phyloP scores from a whole-genome alignment of 2,888 invertebrate species.

The Drosophila eohydei region DNA sequence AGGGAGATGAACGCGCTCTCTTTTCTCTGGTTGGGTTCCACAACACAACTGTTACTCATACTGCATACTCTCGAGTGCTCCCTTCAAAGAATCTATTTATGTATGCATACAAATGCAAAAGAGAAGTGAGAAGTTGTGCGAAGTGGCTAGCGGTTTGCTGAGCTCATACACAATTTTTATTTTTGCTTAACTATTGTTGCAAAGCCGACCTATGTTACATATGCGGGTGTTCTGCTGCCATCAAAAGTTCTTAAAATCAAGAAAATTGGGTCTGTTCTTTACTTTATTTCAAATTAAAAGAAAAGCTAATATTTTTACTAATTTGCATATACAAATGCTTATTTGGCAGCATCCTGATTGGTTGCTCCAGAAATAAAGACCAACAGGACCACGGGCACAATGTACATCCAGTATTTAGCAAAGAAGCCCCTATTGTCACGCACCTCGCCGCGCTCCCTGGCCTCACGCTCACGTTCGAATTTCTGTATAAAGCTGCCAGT shows the following conservation, averaged over 20 bases:
- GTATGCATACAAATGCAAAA: no score
- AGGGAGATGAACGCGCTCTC: background rate
- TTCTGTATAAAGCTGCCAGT: slow-evolving; percentile 98
- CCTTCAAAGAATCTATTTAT: background rate
- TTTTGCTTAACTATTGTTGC: no score
- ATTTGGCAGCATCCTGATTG: slow-evolving; percentile 89
- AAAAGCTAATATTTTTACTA: slow-evolving; percentile 20
- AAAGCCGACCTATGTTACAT: no score
- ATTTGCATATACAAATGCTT: slow-evolving; percentile 19
- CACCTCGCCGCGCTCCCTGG: slow-evolving; percentile 93
- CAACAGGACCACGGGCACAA: slow-evolving; percentile 96
- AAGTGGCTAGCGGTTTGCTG: no score
- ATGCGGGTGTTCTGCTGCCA: no score
- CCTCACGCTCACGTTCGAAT: slow-evolving; percentile 95
- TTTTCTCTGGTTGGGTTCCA: background rate
- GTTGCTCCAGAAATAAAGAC: slow-evolving; percentile 95
- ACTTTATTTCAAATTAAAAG: slow-evolving; percentile 20
- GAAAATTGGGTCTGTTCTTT: background rate
- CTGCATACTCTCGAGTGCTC: background rate
- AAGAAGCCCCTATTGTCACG: slow-evolving; percentile 98
- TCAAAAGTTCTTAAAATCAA: no score
- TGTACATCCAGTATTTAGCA: slow-evolving; percentile 99
- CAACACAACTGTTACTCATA: background rate
- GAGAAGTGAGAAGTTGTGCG: no score
- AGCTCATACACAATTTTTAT: no score